Evolutionary conservation across 2,797 vertebrate genomes (phyloP).

Genomic region (Sarcophilus harrisii): DNA sequence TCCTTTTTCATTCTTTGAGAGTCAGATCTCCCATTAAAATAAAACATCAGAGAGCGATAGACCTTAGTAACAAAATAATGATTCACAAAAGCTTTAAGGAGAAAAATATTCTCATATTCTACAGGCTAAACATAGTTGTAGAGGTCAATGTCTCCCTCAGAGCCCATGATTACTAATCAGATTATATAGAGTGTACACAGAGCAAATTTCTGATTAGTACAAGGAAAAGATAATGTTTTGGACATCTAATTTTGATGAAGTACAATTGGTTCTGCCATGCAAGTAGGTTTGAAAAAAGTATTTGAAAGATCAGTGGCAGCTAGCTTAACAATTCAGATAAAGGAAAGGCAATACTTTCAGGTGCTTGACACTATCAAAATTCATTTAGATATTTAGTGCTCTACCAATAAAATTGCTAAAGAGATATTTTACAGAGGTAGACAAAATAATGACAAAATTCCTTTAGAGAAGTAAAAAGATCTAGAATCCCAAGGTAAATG

Average conservation of each 20-base stretch:
- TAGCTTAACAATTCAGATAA: neutral
- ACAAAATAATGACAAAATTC: no score
- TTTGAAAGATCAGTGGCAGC: neutral
- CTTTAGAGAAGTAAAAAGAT: neutral
- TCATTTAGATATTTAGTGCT: neutral
- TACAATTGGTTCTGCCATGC: neutral
- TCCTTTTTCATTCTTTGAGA: neutral
- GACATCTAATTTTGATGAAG: neutral
- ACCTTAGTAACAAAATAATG: neutral
- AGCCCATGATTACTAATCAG: neutral
- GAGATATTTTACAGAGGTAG: no score
- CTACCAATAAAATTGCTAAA: no score
- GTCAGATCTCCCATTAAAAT: neutral
- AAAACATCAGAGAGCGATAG: neutral
- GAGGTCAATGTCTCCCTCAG: neutral
- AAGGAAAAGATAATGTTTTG: neutral
- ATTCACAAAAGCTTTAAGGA: neutral
- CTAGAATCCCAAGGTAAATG: neutral
- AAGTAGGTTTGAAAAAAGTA: neutral
- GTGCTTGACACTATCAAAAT: neutral
- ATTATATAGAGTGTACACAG: neutral
- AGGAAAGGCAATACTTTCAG: neutral
- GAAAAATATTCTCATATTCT: neutral
- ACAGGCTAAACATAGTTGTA: neutral
- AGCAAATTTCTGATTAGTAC: neutral